A percentile compares a stretch with the other conserved stretches of the same genome.
These are phyloP conservation scores for Amiota mariae DNA, from an alignment of 2,888 invertebrate genomes.

Conservation along the genomic window DNA sequence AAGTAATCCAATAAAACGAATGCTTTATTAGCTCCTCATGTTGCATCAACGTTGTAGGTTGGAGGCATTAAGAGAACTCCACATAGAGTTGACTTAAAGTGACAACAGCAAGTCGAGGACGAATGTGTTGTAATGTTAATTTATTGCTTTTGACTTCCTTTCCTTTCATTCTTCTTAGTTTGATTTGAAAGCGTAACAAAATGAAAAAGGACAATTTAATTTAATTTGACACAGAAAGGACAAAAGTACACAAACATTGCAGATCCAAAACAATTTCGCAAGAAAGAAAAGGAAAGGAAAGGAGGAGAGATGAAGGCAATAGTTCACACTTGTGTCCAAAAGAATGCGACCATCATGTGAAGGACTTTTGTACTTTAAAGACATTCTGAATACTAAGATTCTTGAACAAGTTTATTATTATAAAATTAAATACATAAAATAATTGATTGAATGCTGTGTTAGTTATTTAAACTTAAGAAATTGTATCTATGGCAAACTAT, in stretches of 20 bases:
- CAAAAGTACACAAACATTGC: neutral
- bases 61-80: neutral
- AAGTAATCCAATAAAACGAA: conserved; percentile 19
- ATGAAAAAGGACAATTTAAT: conserved; percentile 67
- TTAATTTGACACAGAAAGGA: conserved; percentile 52
- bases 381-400: neutral
- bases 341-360: neutral
- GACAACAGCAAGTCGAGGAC: neutral
- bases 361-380: neutral
- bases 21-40: conserved; percentile 19
- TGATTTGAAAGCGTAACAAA: conserved; percentile 47
- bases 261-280: neutral
- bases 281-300: neutral
- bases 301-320: conserved; percentile 33
- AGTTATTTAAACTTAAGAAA: too few relatives aligned
- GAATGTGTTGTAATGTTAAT: conserved; percentile 29
- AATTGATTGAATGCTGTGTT: too few relatives aligned
- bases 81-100: neutral
- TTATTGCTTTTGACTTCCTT: conserved; percentile 21
- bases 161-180: neutral
- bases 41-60: neutral
- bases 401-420: too few relatives aligned
- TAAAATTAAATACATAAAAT: too few relatives aligned
- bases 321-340: conserved; percentile 50
- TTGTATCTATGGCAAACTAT: too few relatives aligned